Conservation (phyloP, 2,113 vertebrate species). For the Pyrgilauda ruficollis region DNA sequence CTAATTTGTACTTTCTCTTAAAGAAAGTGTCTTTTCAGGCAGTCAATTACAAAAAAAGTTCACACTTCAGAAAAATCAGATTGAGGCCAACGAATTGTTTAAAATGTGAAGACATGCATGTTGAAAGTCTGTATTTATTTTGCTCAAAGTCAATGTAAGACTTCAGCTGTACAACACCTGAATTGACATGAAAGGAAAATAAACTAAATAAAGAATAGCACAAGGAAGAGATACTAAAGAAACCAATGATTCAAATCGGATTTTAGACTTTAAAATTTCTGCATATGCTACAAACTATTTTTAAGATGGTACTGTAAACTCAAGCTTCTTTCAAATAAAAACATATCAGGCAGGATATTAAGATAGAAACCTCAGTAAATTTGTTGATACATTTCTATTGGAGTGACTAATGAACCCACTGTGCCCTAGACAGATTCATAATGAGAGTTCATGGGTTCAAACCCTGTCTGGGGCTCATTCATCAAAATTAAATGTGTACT, state of each 20-base stretch:
- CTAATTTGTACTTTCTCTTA: not conserved
- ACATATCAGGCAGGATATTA: conserved; percentile 9
- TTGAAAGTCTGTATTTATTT: not conserved
- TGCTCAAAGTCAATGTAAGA: not conserved
- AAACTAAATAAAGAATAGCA: not conserved
- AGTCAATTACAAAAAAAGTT: not conserved
- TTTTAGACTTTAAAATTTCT: not conserved
- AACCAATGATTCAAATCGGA: not conserved
- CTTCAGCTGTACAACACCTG: not conserved
- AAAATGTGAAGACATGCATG: not conserved
- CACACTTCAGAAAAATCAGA: not conserved
- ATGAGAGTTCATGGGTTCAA: conserved; percentile 71
- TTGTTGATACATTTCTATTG: conserved; percentile 59
- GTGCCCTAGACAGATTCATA: conserved; percentile 68
- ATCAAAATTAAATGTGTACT: conserved; percentile 67
- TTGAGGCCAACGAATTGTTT: not conserved
- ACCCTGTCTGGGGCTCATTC: conserved; percentile 53
- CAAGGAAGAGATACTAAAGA: not conserved
- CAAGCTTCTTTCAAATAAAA: conserved; percentile 27
- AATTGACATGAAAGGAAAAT: not conserved
- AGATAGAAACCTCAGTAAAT: conserved; percentile 44
- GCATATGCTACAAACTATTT: not conserved
- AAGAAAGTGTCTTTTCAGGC: not conserved
- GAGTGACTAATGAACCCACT: conserved; percentile 67
- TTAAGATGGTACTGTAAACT: conserved; percentile 20